phyloP scores from a whole-genome alignment of 1,140 invertebrate genomes.

The Hermatobates lingyangjiaoensis region DNA sequence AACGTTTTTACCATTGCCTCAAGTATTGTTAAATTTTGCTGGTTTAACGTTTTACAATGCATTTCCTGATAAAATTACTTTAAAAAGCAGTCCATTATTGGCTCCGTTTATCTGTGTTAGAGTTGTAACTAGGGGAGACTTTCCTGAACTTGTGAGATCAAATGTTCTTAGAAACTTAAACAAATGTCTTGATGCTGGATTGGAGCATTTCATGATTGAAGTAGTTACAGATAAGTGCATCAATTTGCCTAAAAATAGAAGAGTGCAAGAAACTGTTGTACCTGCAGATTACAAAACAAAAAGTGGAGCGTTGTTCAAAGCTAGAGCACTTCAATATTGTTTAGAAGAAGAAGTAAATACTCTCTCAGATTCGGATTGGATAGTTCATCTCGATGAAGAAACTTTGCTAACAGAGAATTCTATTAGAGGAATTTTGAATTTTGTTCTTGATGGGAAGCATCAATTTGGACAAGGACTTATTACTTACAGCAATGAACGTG shows the following conservation, averaged over 20 bases:
- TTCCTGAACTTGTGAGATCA: slow-evolving; percentile 70
- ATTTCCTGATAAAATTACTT: slow-evolving; percentile 77
- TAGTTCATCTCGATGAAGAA: slow-evolving; percentile 95
- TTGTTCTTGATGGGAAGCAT: slow-evolving; percentile 84
- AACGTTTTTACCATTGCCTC: slow-evolving; percentile 71
- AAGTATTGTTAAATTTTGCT: slow-evolving; percentile 80
- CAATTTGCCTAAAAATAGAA: slow-evolving; percentile 47
- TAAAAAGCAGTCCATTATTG: slow-evolving; percentile 74
- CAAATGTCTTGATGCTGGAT: slow-evolving; percentile 67
- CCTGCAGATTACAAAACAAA: slow-evolving; percentile 69
- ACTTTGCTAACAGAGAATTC: slow-evolving; percentile 86
- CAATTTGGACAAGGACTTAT: slow-evolving; percentile 95
- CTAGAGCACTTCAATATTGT: slow-evolving; percentile 87
- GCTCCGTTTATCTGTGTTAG: slow-evolving; percentile 91
- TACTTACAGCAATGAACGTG: slow-evolving; percentile 90
- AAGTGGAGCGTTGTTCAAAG: slow-evolving; percentile 84
- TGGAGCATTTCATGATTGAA: slow-evolving; percentile 94
- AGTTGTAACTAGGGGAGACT: slow-evolving; percentile 88
- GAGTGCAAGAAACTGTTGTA: slow-evolving; percentile 67
- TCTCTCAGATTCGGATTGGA: slow-evolving; percentile 79
- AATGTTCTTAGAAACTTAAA: slow-evolving; percentile 83
- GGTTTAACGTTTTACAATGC: slow-evolving; percentile 84
- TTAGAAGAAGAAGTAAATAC: slow-evolving; percentile 80
- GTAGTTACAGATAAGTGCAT: slow-evolving; percentile 87
- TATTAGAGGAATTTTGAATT: slow-evolving; percentile 81